Base-by-base conservation (phyloP, 2,797 vertebrate species). In the Hapalemur alaotrensis region DNA sequence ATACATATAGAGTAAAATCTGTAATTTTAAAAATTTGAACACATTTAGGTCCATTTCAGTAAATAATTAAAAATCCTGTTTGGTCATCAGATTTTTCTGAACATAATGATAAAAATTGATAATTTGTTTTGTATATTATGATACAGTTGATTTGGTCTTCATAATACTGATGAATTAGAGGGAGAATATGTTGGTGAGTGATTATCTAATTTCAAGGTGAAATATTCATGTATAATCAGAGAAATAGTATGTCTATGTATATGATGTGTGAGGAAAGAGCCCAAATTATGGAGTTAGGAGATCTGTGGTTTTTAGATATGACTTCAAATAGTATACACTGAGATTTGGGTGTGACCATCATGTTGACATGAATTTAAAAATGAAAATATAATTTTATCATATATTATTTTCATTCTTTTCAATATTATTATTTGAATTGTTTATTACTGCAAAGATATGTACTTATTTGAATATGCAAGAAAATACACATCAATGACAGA, bases 1-100 rank as follows among this genome's bases (percentile, higher is more conserved):
- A 97, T 93, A 98, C 96, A 94, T 93, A 97, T 96, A 97, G 79
- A 93, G 91, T 96, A 97, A 98, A 98, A 97, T 98, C 96, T 96
- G 54, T 69, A 97, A 97, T 98, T 98, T 97, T 97, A 89, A 97
- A 96, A 70, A 98, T 96, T 97, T 80, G 75, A 97, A 81, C 95
- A 30, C 18, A 61, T 95, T 87, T 94, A 25, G 83, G 35, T 82
- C 8, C 8, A 17, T 96, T 98, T 96, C 96, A 98, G 95, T 96
- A 93, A 97, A 97, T 73, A 97, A 96, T 91, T 94, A 38, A 82
- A 83, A 41, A 50, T 89, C 12, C 4, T 59, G 0, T 57, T 67
- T 38, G 1, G 28, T 75, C 22, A 87, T 28, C 7, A 28, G 13
- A 48, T 48, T 25, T 88, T 81, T 7, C 30, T 52, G 15, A 54